Evolutionary conservation across 1,140 invertebrate genomes (phyloP), one percentile per base, ranked within the genome.

Genomic region (Drosophila bipectinata): DNA sequence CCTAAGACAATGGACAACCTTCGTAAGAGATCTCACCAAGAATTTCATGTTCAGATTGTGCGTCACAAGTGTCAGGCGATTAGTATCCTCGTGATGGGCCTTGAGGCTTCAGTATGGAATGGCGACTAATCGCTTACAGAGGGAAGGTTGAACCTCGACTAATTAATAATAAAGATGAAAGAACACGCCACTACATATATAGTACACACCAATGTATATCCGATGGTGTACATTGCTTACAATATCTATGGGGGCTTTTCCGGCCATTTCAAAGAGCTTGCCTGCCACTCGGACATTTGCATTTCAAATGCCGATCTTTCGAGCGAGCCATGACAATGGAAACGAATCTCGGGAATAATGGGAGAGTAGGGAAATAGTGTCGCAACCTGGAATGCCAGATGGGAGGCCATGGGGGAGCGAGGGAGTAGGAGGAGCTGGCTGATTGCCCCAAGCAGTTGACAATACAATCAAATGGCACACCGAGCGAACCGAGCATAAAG

Each of bases 271-370:
- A 82, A 73, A 78, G 79, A 75, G 72, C 63, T 54, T 60, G 72
- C 63, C 54, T 60, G 80, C 59, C 48, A 58, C 58, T 71, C 55
- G 34, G 18, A 34, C 54, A 84, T 85, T 87, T 81, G 81, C 82
- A 87, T 85, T 82, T 75, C 58, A 87, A 85, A 85, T 81, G 73
- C 48, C 74, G 82, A 87, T 82, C 83, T 72, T 58, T 68, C 60
- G 47, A 72, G 76, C 62, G 80, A 24, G 67, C 48, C 56, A 37
- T 57, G 67, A 69, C 63, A 47, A 73, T 74, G 80, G 80, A 37
- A 44, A 44, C n/a, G 14, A 41, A 8, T 14, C 41, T 18, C n/a
- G 41, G 79, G 78, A 41, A 24, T 53, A 41, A 34, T 26, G n/a
- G 37, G 30, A 15, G 30, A 7, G 26, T 9, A 14, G 52, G 62